Percentiles rank a stretch among this genome's conserved stretches.
Conservation (phyloP, 2,797 vertebrate species). For the Spinus olivaceus region DNA sequence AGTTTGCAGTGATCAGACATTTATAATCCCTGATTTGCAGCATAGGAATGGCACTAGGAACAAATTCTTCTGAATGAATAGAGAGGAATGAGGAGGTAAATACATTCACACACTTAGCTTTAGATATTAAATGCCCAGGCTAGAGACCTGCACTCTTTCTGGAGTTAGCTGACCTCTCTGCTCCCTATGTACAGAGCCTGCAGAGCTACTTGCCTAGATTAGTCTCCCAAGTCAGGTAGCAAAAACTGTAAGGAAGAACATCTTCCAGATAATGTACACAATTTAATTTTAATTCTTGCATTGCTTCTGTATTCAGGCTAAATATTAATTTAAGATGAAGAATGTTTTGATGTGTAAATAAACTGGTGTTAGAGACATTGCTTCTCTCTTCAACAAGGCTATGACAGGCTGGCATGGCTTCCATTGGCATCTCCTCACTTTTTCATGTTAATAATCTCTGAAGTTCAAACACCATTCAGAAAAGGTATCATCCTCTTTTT, state of each 20-base stretch:
- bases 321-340: background rate
- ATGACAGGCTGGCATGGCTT: background rate
- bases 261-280: background rate
- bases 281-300: background rate
- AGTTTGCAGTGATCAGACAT: background rate
- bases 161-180: background rate
- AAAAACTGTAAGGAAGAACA: background rate
- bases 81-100: background rate
- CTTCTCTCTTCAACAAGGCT: background rate
- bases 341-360: slow-evolving; percentile 20
- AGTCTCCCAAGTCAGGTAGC: background rate
- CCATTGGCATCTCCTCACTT: background rate
- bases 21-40: background rate
- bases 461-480: slow-evolving; percentile 2
- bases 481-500: background rate
- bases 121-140: background rate
- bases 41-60: background rate
- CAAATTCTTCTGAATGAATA: background rate
- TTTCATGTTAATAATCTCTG: background rate
- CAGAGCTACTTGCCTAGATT: background rate
- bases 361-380: background rate
- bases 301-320: background rate
- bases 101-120: background rate
- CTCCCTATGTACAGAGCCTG: background rate
- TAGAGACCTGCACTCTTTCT: background rate